These are phyloP conservation scores for Phyto melanocephala DNA, from an alignment of 2,888 invertebrate genomes.

Conservation along the genomic window DNA sequence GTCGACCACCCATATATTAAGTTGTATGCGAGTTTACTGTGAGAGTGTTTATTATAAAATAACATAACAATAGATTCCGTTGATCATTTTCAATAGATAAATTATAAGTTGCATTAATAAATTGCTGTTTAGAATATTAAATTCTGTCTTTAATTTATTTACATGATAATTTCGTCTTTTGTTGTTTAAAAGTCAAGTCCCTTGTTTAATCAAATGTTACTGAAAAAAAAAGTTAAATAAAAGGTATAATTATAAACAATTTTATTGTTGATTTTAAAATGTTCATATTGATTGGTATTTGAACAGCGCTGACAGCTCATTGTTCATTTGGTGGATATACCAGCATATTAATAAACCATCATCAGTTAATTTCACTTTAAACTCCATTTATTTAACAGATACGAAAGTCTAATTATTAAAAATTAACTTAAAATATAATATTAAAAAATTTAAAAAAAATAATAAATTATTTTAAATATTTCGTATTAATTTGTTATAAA, in stretches of 20 bases:
- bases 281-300: slow-evolving; percentile 48
- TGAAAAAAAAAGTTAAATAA: slow-evolving; percentile 6
- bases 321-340: slow-evolving; percentile 19
- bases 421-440: not conserved
- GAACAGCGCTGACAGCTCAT: slow-evolving; percentile 47
- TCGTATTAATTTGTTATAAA: not conserved
- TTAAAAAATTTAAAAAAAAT: not conserved
- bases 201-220: slow-evolving; percentile 35
- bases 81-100: slow-evolving; percentile 52
- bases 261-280: slow-evolving; percentile 4
- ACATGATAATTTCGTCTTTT: not conserved
- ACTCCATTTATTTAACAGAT: not conserved
- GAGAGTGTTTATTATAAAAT: slow-evolving; percentile 13
- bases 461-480: not conserved
- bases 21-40: slow-evolving; percentile 1
- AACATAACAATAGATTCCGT: slow-evolving; percentile 31
- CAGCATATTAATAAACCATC: slow-evolving; percentile 39
- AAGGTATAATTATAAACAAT: slow-evolving; percentile 39
- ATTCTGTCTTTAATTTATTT: not conserved
- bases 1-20: slow-evolving; percentile 39
- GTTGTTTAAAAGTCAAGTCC: slow-evolving; percentile 5
- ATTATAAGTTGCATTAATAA: slow-evolving; percentile 26
- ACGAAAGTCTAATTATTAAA: slow-evolving; percentile 8
- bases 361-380: slow-evolving; percentile 26
- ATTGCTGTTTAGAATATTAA: slow-evolving; percentile 53